Conservation (phyloP, 2,888 invertebrate species). For the Epirrita christyi region DNA sequence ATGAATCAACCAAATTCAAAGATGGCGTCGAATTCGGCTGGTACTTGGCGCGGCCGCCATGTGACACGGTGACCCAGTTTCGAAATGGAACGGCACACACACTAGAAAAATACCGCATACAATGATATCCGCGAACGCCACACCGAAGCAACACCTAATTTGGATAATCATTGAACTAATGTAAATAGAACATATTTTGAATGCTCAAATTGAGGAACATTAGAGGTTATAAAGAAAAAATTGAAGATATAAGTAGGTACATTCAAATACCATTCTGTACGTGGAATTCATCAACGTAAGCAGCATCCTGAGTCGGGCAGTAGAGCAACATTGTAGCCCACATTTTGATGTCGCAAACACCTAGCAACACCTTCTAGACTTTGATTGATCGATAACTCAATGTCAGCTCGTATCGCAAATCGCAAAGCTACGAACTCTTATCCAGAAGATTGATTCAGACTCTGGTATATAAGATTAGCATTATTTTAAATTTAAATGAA, state of each 20-base stretch:
- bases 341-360: constrained; percentile 64
- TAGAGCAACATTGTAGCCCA: constrained; percentile 55
- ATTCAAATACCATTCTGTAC: constrained; percentile 13
- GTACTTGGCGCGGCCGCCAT: constrained; percentile 76
- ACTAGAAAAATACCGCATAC: constrained; percentile 68
- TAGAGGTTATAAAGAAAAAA: not conserved
- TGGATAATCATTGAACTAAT: constrained; percentile 46
- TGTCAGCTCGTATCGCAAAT: constrained; percentile 25
- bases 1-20: constrained; percentile 76
- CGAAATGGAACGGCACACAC: constrained; percentile 81
- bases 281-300: constrained; percentile 30
- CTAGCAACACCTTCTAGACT: constrained; percentile 34
- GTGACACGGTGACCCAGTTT: constrained; percentile 82
- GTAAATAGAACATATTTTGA: constrained; percentile 33
- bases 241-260: not conserved
- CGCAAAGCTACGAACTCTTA: constrained; percentile 11
- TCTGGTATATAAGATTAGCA: constrained; percentile 14
- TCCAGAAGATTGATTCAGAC: constrained; percentile 14
- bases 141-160: constrained; percentile 57
- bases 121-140: constrained; percentile 57
- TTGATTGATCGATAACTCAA: constrained; percentile 25
- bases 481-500: constrained; percentile 17
- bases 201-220: constrained; percentile 7
- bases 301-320: constrained; percentile 56
- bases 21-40: constrained; percentile 74